Evolutionary conservation across 2,888 invertebrate species (phyloP).

Genomic region (Mongoloraphidia duomilia): DNA sequence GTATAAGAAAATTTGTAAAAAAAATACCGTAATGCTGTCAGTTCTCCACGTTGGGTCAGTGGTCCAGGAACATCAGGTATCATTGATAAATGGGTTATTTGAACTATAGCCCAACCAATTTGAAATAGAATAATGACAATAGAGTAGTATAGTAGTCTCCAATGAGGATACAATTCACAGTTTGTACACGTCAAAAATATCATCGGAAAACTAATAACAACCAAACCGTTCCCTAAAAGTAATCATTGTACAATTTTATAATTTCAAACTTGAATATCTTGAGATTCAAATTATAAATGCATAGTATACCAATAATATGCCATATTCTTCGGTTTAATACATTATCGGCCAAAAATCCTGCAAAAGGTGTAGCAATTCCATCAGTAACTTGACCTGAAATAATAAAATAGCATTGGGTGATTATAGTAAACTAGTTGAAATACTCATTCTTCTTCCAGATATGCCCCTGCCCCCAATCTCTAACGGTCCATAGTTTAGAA

Average conservation of each 20-base stretch:
- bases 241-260: background rate
- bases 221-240: conserved; percentile 44
- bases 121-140: conserved; percentile 62
- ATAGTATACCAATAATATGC: conserved; percentile 61
- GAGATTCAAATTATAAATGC: conserved; percentile 11
- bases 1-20: background rate
- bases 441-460: too few relatives aligned
- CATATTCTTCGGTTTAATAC: conserved; percentile 66
- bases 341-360: conserved; percentile 69
- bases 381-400: conserved; percentile 69
- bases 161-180: conserved; percentile 30
- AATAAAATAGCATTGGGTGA: background rate
- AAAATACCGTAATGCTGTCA: conserved; percentile 62
- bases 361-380: conserved; percentile 69
- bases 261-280: background rate
- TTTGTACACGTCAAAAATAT: conserved; percentile 59
- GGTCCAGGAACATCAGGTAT: conserved; percentile 67
- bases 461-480: too few relatives aligned
- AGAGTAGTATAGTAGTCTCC: conserved; percentile 41
- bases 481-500: too few relatives aligned
- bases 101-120: conserved; percentile 87
- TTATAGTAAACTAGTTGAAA: too few relatives aligned
- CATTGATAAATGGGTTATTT: conserved; percentile 84
- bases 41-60: conserved; percentile 54
- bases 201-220: conserved; percentile 61